Conservation (phyloP, 2,797 vertebrate genomes). For the Microctenopoma lineatum region DNA sequence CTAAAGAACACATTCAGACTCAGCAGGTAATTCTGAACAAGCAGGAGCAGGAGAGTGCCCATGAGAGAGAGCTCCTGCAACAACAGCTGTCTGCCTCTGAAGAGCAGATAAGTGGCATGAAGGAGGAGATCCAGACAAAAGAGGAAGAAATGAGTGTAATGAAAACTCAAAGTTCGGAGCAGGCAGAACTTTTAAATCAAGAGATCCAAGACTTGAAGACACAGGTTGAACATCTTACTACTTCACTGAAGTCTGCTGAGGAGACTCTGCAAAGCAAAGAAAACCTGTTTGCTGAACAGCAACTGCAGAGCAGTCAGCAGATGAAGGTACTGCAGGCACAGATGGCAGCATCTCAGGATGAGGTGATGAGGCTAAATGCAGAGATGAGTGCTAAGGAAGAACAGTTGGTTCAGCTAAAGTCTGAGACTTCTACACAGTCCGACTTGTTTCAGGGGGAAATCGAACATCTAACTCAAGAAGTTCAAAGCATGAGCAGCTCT, state of each 20-base stretch:
- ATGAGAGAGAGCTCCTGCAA: constrained; percentile 43
- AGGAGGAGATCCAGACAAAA: constrained; percentile 53
- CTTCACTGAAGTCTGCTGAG: constrained; percentile 50
- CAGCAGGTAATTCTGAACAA: constrained; percentile 37
- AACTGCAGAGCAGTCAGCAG: constrained; percentile 21
- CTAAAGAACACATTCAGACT: constrained; percentile 49
- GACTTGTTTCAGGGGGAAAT: constrained; percentile 43
- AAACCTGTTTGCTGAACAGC: constrained; percentile 46
- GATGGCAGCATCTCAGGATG: constrained; percentile 39
- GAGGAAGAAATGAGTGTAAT: constrained; percentile 63
- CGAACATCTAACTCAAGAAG: constrained; percentile 25
- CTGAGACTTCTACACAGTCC: constrained; percentile 21
- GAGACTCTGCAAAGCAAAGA: constrained; percentile 54
- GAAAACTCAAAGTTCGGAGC: constrained; percentile 46
- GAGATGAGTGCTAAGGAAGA: constrained; percentile 54
- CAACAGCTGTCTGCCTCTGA: constrained; percentile 54
- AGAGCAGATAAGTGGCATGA: constrained; percentile 42
- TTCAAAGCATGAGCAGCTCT: constrained; percentile 18
- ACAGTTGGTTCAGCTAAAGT: constrained; percentile 34
- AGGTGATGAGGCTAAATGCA: constrained; percentile 42
- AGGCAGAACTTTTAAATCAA: constrained; percentile 59
- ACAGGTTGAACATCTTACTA: constrained; percentile 40
- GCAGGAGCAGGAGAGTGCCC: constrained; percentile 47
- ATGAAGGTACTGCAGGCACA: constrained; percentile 37
- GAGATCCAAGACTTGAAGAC: constrained; percentile 76